Base-by-base conservation (phyloP, 2,888 invertebrate species). In the Melanotus villosus region DNA sequence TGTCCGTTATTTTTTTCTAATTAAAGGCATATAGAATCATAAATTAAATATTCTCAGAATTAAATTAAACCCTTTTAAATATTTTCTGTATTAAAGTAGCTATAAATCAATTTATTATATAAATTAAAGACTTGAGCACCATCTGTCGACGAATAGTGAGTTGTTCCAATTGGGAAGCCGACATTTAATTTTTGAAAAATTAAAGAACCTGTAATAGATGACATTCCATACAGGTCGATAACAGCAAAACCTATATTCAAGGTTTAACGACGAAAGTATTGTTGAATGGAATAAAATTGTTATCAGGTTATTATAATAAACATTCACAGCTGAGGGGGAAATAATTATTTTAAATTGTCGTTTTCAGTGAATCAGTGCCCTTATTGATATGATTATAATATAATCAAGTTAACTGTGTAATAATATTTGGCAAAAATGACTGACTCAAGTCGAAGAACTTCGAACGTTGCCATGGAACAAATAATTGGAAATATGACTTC, bases 401-500 rank as follows among this genome's bases (percentile, higher is more conserved):
- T 2, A 12, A 30, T 7, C 32, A 1, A 7, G 10, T 16, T 16
- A 52, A 32, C n/a, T n/a, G 19, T 30, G 10, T 1, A 52, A 14
- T 32, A 16, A 12, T 10, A 0, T 18, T 2, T 12, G 14, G 16
- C n/a, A 38, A 80, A 71, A 71, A 84, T 84, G 84, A 79, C 80
- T 71, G 82, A 83, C 30, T 77, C 80, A 65, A 79, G 79, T 18
- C 76, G 80, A 68, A 78, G 79, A 38, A 74, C 79, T 69, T 74
- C 80, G 50, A 82, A 80, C 68, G 83, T 80, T 67, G 81, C 84
- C 18, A 82, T 89, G 76, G 89, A 89, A 75, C 88, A 89, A 79
- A 88, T 89, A 68, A 88, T 89, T 65, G 88, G 88, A 75, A 87
- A 88, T 74, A 88, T 89, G 86, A 88, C 89, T 32, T 86, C 89